These are phyloP conservation scores for Kobus ellipsiprymnus DNA, from an alignment of 2,113 vertebrate species.

Conservation along the genomic window DNA sequence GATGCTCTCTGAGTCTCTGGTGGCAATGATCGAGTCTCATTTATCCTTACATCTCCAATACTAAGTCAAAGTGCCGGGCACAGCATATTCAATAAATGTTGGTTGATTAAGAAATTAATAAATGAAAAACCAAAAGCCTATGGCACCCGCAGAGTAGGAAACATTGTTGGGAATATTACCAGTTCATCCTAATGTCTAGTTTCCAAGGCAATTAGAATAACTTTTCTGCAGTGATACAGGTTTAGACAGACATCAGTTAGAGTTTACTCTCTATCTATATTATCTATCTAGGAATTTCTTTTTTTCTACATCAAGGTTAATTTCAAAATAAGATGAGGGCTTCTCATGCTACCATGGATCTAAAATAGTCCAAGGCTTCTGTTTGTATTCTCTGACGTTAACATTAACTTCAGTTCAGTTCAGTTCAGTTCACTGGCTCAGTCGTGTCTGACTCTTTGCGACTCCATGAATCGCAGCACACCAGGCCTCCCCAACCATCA, in stretches of 20 bases:
- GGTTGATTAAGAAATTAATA: constrained; percentile 1
- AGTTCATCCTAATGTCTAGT: neutral
- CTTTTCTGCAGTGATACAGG: neutral
- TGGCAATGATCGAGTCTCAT: neutral
- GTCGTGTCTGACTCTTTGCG: no score
- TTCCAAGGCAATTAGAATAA: neutral
- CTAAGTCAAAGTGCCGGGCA: neutral
- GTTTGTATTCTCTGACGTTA: neutral
- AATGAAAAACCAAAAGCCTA: neutral
- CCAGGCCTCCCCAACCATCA: no score
- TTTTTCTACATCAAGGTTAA: neutral
- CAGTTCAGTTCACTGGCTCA: no score
- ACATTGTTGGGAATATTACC: neutral
- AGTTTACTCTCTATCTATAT: neutral
- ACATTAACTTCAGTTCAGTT: neutral
- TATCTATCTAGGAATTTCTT: neutral
- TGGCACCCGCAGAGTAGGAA: neutral
- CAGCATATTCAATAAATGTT: neutral
- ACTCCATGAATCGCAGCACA: no score
- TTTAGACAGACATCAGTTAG: neutral
- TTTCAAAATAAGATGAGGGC: neutral
- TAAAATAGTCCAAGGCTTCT: neutral
- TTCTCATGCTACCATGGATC: neutral
- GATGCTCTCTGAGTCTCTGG: neutral
- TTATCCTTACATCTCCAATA: neutral